Conservation (phyloP, 2,797 vertebrate genomes). For the Megalops cyprinoides region DNA sequence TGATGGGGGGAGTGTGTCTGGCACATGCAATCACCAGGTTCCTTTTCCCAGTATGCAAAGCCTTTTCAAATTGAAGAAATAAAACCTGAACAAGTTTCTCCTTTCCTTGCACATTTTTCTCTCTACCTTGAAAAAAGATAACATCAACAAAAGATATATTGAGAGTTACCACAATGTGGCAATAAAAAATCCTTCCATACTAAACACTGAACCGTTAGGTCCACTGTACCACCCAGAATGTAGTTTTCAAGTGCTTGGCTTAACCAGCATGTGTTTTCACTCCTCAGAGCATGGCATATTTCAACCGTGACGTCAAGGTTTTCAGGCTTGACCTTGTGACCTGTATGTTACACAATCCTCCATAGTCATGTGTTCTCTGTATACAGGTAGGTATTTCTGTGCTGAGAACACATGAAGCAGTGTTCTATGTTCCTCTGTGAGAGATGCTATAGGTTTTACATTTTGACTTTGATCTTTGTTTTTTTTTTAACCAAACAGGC, state of each 20-base stretch:
- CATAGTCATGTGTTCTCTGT: conserved; percentile 38
- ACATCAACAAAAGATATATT: no score
- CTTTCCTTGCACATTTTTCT: no score
- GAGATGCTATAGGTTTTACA: not conserved
- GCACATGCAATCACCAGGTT: no score
- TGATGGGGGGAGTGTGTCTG: no score
- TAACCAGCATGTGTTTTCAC: conserved; percentile 55
- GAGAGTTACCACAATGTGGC: not conserved
- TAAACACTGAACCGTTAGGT: conserved; percentile 53
- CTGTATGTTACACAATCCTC: conserved; percentile 52
- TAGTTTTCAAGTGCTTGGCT: conserved; percentile 47
- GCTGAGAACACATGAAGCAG: not conserved
- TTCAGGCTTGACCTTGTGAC: conserved; percentile 59
- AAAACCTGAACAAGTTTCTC: no score
- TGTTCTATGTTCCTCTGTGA: not conserved
- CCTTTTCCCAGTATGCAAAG: no score
- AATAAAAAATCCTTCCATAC: not conserved
- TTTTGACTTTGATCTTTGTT: no score
- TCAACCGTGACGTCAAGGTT: conserved; percentile 64
- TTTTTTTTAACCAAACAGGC: no score
- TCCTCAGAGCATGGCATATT: conserved; percentile 44
- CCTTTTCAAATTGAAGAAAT: no score
- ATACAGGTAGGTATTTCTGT: conserved; percentile 10
- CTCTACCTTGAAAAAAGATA: no score
- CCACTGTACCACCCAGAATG: conserved; percentile 53